phyloP scores from a whole-genome alignment of 1,140 invertebrate genomes.

The Argopecten irradians region DNA sequence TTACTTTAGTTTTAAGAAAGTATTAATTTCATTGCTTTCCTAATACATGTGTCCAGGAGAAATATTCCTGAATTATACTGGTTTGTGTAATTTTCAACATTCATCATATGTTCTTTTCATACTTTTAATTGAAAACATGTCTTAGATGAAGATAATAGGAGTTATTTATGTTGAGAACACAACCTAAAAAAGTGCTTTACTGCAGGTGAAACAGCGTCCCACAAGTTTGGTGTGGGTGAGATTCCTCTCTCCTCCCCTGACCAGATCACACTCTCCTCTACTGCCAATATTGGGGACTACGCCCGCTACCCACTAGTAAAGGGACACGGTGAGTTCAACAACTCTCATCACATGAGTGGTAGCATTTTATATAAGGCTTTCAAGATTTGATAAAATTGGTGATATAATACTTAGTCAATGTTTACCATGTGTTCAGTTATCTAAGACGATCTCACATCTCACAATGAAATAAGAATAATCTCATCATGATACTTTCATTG shows the following conservation, averaged over 20 bases:
- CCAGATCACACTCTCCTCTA: slow-evolving; percentile 54
- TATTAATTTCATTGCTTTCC: no score
- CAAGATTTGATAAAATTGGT: no score
- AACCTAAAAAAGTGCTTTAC: slow-evolving; percentile 11
- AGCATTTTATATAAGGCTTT: no score
- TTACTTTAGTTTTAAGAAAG: no score
- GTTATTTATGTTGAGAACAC: not conserved
- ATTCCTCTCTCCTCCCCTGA: slow-evolving; percentile 68
- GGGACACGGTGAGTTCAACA: slow-evolving; percentile 70
- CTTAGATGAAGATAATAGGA: not conserved
- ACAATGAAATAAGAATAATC: not conserved
- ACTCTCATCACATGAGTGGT: not conserved
- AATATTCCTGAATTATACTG: no score
- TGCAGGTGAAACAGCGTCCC: slow-evolving; percentile 62
- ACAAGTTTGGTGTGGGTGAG: slow-evolving; percentile 67
- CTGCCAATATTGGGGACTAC: slow-evolving; percentile 60
- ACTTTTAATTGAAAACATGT: not conserved
- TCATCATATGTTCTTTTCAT: no score
- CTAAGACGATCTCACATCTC: no score
- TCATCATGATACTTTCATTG: slow-evolving; percentile 79
- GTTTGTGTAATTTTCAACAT: no score
- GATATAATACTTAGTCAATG: no score
- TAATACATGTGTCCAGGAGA: no score
- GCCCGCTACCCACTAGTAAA: slow-evolving; percentile 72
- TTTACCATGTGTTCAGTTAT: no score